phyloP scores from a whole-genome alignment of 2,888 invertebrate genomes.

The Lumbricus terrestris region DNA sequence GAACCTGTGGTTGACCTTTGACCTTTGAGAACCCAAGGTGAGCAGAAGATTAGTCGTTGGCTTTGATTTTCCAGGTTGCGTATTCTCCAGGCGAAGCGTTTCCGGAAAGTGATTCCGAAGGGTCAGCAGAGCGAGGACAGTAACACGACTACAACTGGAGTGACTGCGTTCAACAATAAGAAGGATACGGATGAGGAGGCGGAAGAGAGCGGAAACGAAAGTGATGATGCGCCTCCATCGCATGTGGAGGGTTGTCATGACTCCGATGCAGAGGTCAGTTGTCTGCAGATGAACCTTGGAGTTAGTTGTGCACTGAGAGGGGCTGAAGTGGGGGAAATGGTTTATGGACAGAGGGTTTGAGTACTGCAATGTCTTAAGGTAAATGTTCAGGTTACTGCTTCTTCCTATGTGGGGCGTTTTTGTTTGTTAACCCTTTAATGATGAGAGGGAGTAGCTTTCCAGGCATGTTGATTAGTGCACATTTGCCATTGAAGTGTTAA shows the following conservation, averaged over 20 bases:
- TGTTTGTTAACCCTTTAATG: no score
- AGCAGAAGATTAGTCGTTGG: neutral
- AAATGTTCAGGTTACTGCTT: neutral
- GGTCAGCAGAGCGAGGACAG: conserved; percentile 34
- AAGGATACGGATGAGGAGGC: conserved; percentile 71
- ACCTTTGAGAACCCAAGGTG: neutral
- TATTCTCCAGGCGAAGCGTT: conserved; percentile 36
- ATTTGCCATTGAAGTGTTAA: neutral
- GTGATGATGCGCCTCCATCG: conserved; percentile 74
- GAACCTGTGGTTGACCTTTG: neutral
- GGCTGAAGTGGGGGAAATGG: neutral
- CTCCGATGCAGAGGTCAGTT: conserved; percentile 54
- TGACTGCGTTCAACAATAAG: conserved; percentile 64
- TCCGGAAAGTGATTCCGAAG: conserved; percentile 29
- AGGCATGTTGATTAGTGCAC: neutral
- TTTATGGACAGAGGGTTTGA: neutral
- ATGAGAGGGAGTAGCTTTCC: no score
- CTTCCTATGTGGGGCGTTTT: neutral
- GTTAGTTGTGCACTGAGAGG: neutral
- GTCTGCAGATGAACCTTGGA: neutral
- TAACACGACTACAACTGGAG: conserved; percentile 34
- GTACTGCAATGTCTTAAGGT: neutral
- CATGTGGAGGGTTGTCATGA: conserved; percentile 43
- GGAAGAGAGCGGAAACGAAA: conserved; percentile 48
- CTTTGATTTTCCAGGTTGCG: conserved; percentile 25